Evolutionary conservation across 2,888 invertebrate species (phyloP), one percentile per base, ranked within the genome.

Genomic region (Branchellion lobata): DNA sequence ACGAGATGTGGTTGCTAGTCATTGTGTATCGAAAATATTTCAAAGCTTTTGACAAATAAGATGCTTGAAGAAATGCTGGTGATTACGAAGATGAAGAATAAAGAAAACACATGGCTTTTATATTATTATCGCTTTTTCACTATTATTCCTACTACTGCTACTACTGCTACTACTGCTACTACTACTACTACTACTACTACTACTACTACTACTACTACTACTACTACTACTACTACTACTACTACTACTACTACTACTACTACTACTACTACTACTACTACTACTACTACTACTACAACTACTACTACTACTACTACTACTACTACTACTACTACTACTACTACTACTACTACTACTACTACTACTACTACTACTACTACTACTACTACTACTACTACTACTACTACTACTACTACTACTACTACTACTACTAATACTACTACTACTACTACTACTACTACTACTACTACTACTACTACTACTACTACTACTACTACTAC

Each of bases 121-220:
- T n/a, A n/a, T n/a, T n/a, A n/a, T n/a, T n/a, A n/a, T n/a, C n/a
- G n/a, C n/a, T n/a, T n/a, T n/a, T n/a, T 65, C n/a, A 65, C 65
- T 65, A 65, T 21, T 65, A 65, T 21, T 65, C 3, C 3, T 11
- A 29, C 29, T 65, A 29, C 65, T 29, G 21, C 65, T 65, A 29
- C 29, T 27, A 27, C 65, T 29, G 21, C 29, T 29, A 65, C 65
- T 29, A 65, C 65, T 29, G 21, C 65, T 29, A 65, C 65, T 29
- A 65, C 65, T 65, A 65, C 65, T 27, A 65, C 65, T 27, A 65
- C 65, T 27, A 65, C 65, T 27, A 65, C 65, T 27, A 65, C 65
- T 27, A 65, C 65, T 27, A 65, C 65, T 27, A 65, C 65, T 27
- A 65, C 65, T 27, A 65, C 65, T 27, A 65, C 65, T 27, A 65